Conservation (phyloP, 2,113 vertebrate species). For the Glaucomys volans region DNA sequence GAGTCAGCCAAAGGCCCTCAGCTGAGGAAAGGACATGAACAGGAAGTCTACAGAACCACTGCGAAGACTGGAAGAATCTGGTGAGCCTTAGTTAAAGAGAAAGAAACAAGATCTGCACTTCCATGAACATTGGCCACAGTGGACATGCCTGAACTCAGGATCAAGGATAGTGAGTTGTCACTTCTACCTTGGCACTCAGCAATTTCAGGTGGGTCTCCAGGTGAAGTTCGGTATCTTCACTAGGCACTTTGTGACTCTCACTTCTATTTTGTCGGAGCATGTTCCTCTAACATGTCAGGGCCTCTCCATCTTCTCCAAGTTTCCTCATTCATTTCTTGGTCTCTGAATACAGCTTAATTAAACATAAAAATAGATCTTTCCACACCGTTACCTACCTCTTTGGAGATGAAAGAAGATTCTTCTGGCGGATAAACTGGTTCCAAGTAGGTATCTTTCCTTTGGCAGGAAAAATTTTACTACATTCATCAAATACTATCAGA, state of each 20-base stretch:
- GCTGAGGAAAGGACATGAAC: neutral
- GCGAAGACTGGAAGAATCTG: too few species aligned
- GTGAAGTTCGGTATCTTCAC: neutral
- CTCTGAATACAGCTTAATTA: neutral
- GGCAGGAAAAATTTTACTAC: neutral
- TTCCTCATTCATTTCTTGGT: neutral
- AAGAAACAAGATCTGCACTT: neutral
- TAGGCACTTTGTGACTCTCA: neutral
- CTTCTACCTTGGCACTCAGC: neutral
- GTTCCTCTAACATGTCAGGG: neutral
- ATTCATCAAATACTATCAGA: neutral
- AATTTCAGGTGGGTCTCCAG: neutral
- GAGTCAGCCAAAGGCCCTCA: neutral
- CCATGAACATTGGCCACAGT: rapidly evolving
- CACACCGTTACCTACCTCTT: neutral
- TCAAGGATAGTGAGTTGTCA: neutral
- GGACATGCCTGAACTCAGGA: rapidly evolving
- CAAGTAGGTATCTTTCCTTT: neutral
- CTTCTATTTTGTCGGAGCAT: neutral
- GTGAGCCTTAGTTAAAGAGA: neutral
- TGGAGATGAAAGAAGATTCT: neutral
- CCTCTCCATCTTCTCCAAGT: neutral
- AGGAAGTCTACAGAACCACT: neutral
- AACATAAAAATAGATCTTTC: neutral
- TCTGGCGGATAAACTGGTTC: neutral